phyloP scores from a whole-genome alignment of 2,888 invertebrate genomes.

The Drosophila tripunctata region DNA sequence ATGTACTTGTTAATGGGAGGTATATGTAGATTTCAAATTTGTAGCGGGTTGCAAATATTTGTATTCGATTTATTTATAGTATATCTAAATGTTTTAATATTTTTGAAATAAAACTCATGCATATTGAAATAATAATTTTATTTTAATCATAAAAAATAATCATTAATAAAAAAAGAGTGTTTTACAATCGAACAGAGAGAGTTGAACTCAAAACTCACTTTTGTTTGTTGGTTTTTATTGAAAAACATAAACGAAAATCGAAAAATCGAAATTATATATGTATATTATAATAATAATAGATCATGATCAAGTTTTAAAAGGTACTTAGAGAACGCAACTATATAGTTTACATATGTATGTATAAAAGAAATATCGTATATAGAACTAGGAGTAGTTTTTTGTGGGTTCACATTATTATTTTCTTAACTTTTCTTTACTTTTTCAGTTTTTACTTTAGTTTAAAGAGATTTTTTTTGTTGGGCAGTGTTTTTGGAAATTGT shows the following conservation, averaged over 20 bases:
- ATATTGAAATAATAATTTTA: conserved; percentile 80
- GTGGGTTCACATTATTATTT: conserved; percentile 13
- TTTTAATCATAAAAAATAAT: conserved; percentile 78
- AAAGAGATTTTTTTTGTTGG: conserved; percentile 75
- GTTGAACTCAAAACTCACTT: conserved; percentile 74
- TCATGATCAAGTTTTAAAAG: conserved; percentile 65
- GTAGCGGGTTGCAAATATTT: conserved; percentile 78
- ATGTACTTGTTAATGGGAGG: conserved; percentile 72
- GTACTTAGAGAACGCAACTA: conserved; percentile 78
- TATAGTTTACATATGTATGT: conserved; percentile 21
- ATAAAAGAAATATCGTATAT: conserved; percentile 56
- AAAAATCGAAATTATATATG: too few relatives aligned
- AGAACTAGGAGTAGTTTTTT: conserved; percentile 71
- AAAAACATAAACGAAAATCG: conserved; percentile 30
- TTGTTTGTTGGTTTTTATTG: conserved; percentile 31
- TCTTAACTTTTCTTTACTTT: conserved; percentile 20
- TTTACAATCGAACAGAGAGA: conserved; percentile 78
- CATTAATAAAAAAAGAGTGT: conserved; percentile 78
- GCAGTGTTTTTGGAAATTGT: conserved; percentile 75
- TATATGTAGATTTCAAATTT: conserved; percentile 79
- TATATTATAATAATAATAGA: too few relatives aligned
- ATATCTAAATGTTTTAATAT: not conserved
- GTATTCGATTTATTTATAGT: conserved; percentile 31
- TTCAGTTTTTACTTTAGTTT: conserved; percentile 37
- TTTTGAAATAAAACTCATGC: conserved; percentile 73